These are phyloP conservation scores for Lordiphosa clarofinis DNA, from an alignment of 1,140 invertebrate species.

Conservation along the genomic window DNA sequence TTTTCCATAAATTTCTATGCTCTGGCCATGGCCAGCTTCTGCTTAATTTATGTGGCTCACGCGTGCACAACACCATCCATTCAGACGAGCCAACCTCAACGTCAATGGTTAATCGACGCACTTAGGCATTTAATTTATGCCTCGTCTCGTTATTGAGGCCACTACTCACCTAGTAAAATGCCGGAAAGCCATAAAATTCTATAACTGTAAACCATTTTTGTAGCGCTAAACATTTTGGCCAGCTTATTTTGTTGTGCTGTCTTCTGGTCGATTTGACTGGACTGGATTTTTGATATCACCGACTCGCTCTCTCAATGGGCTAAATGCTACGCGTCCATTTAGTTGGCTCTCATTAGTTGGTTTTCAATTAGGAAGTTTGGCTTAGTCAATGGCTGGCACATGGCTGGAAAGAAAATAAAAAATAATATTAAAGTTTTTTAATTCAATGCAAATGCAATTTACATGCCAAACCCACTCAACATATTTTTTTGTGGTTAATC, in stretches of 20 bases:
- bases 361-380: slow-evolving; percentile 68
- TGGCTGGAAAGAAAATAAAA: slow-evolving; percentile 52
- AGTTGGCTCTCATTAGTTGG: slow-evolving; percentile 36
- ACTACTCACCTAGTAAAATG: slow-evolving; percentile 78
- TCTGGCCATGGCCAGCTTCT: slow-evolving; percentile 32
- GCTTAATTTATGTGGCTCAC: slow-evolving; percentile 61
- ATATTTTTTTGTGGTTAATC: not conserved
- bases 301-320: slow-evolving; percentile 24
- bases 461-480: slow-evolving; percentile 9
- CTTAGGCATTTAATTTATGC: slow-evolving; percentile 69
- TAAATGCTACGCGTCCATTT: slow-evolving; percentile 65
- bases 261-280: slow-evolving; percentile 11
- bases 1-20: not conserved
- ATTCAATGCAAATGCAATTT: slow-evolving; percentile 18
- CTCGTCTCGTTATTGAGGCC: slow-evolving; percentile 47
- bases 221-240: slow-evolving; percentile 72
- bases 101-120: slow-evolving; percentile 59
- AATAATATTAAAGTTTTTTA: not conserved
- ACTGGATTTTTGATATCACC: slow-evolving; percentile 42
- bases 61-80: slow-evolving; percentile 37
- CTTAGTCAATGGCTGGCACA: slow-evolving; percentile 67
- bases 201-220: slow-evolving; percentile 79
- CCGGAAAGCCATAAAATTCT: slow-evolving; percentile 79
- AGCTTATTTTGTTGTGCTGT: slow-evolving; percentile 25
- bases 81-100: slow-evolving; percentile 32